Evolutionary conservation across 2,113 vertebrate genomes (phyloP).

Genomic region (Gallinago jamesoni): DNA sequence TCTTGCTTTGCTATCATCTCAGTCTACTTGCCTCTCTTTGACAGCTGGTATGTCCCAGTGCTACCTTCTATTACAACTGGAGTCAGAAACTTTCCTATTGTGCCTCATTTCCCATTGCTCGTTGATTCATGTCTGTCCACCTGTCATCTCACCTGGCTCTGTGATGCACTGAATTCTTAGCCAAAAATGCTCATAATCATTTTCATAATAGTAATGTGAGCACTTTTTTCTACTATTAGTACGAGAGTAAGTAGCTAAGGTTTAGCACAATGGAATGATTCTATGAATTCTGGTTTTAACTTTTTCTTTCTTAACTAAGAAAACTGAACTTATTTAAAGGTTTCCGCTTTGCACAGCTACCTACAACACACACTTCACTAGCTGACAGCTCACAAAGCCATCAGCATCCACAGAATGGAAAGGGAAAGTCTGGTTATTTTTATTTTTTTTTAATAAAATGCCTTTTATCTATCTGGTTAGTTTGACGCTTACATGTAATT

Average conservation of each 20-base stretch:
- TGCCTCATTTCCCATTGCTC: neutral
- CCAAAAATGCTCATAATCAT: neutral
- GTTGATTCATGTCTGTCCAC: neutral
- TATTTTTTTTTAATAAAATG: neutral
- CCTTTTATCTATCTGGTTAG: neutral
- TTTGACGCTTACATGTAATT: constrained; percentile 88
- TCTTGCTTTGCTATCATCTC: neutral
- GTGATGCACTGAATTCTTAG: neutral
- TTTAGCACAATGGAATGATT: neutral
- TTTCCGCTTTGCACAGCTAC: neutral
- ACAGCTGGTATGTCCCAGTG: neutral
- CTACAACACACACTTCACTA: neutral
- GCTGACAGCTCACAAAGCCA: neutral
- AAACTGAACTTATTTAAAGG: neutral
- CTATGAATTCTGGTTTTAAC: neutral
- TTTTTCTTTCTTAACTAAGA: neutral
- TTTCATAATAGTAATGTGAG: accelerated
- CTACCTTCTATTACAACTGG: neutral
- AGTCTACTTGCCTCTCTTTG: neutral
- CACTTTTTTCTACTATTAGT: neutral
- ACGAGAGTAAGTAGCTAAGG: neutral
- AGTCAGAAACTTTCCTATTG: neutral
- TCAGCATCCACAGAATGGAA: neutral
- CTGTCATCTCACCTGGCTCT: neutral
- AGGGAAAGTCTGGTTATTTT: neutral